Evolutionary conservation across 2,113 vertebrate species (phyloP), one percentile per base, ranked within the genome.

Genomic region (Notothenia coriiceps): DNA sequence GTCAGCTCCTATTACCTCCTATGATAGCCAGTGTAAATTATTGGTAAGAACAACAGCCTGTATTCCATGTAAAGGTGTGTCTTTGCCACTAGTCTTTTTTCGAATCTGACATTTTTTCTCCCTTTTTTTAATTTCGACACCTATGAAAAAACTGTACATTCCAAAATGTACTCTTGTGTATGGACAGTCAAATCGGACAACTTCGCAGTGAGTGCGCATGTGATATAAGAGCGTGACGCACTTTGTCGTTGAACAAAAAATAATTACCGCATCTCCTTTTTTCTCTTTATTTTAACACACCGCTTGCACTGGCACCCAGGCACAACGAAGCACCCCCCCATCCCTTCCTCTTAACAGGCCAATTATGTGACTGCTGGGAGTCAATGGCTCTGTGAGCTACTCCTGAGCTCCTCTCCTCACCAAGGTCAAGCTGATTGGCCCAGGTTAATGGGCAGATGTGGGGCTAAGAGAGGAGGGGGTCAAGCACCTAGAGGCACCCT

Each of bases 361-460:
- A 94, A 95, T 95, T 95, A 95, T 92, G 84, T 91, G 84, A 90
- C 93, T 91, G 88, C 86, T 91, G 82, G 83, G 79, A 93, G 91
- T 93, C 93, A 91, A 90, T 93, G 91, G 84, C 18, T 20, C 85
- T 89, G 76, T 72, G 82, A 86, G 77, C 86, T 89, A 87, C 91
- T 92, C 91, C 79, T 65, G 62, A 77, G 86, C 89, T 93, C 84
- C 86, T 94, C 91, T 91, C 77, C 70, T 92, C 86, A 76, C 85
- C 89, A 94, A 95, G 95, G 95, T 95, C 94, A 95, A 92, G 90
- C 88, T 94, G 93, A 94, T 94, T 94, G 92, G 92, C 82, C 78
- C 89, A 95, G 94, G 93, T 94, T 94, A 95, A 95, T 95, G 87
- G 92, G 91, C 82, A 93, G 91, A 93, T 91, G 92, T 92, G 90